These are phyloP conservation scores for Chromobotia macracanthus DNA, from an alignment of 2,797 vertebrate species.

Conservation along the genomic window DNA sequence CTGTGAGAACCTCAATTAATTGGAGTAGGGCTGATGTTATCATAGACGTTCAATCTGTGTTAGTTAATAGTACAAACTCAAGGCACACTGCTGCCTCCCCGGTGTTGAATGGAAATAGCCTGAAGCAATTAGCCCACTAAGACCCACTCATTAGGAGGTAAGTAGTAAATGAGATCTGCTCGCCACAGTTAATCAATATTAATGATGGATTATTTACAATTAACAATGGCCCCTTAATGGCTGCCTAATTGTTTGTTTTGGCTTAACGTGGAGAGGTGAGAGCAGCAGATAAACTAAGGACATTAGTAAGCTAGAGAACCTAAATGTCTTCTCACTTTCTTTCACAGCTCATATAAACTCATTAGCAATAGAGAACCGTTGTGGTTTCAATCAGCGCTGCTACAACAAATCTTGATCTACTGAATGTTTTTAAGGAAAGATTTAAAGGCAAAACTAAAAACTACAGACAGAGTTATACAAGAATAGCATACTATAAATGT, in stretches of 20 bases:
- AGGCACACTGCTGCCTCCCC: conserved; percentile 42
- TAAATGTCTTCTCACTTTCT: conserved; percentile 54
- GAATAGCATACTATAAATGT: not conserved
- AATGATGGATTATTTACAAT: conserved; percentile 67
- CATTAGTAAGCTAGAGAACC: conserved; percentile 48
- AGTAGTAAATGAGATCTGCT: conserved; percentile 59
- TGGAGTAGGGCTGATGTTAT: conserved; percentile 44
- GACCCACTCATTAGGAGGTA: conserved; percentile 62
- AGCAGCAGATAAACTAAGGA: conserved; percentile 53
- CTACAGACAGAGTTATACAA: too few relatives aligned
- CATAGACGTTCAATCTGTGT: conserved; percentile 34
- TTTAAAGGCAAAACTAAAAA: too few relatives aligned
- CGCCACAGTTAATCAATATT: conserved; percentile 64
- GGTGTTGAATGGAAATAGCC: conserved; percentile 52
- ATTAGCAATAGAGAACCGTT: not conserved
- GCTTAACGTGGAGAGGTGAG: conserved; percentile 57
- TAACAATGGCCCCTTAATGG: conserved; percentile 63
- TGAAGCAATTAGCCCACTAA: conserved; percentile 63
- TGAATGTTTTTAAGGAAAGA: too few relatives aligned
- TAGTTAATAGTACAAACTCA: conserved; percentile 41
- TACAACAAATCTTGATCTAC: not conserved
- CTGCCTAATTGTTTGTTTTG: conserved; percentile 64
- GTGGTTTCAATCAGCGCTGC: conserved; percentile 4
- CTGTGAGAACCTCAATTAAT: conserved; percentile 22
- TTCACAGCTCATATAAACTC: conserved; percentile 32